Percentiles rank a stretch among this genome's conserved stretches.
phyloP scores from a whole-genome alignment of 2,888 invertebrate species.

The Junonia oenone region DNA sequence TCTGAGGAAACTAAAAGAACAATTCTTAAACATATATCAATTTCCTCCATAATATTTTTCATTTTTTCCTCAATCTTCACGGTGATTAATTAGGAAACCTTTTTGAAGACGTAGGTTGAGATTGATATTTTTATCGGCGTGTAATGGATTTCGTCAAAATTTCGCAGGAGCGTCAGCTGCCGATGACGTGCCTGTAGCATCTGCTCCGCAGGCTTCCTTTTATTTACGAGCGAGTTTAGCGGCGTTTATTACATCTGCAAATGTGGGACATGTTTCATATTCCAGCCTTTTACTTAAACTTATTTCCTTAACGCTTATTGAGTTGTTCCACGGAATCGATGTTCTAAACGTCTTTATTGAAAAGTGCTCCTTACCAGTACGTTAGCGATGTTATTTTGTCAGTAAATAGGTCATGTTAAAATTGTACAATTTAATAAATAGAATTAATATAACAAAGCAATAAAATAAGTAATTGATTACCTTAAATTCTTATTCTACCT shows the following conservation, averaged over 20 bases:
- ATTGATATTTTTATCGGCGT: conserved; percentile 51
- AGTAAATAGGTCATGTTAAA: neutral
- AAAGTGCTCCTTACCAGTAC: neutral
- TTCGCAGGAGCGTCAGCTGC: conserved; percentile 58
- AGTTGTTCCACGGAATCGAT: conserved; percentile 44
- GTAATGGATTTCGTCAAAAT: conserved; percentile 46
- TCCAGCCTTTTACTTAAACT: conserved; percentile 50
- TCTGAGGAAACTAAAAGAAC: conserved; percentile 46
- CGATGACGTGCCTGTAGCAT: conserved; percentile 59
- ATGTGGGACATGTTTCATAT: conserved; percentile 61
- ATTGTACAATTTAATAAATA: neutral
- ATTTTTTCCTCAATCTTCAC: conserved; percentile 5
- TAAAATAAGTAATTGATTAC: neutral
- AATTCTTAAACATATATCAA: neutral
- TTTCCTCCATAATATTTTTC: conserved; percentile 1
- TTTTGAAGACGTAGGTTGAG: conserved; percentile 17
- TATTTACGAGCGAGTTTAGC: conserved; percentile 71
- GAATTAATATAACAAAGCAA: neutral
- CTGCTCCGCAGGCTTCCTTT: conserved; percentile 61
- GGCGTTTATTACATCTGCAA: conserved; percentile 65
- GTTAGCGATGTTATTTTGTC: no score
- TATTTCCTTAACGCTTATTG: conserved; percentile 54
- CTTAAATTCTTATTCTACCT: neutral
- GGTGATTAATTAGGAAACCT: conserved; percentile 19
- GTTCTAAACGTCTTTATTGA: neutral